A percentile compares a stretch with the other conserved stretches of the same genome.
Evolutionary conservation across 2,797 vertebrate genomes (phyloP).

Genomic region (Tokudaia muenninki): DNA sequence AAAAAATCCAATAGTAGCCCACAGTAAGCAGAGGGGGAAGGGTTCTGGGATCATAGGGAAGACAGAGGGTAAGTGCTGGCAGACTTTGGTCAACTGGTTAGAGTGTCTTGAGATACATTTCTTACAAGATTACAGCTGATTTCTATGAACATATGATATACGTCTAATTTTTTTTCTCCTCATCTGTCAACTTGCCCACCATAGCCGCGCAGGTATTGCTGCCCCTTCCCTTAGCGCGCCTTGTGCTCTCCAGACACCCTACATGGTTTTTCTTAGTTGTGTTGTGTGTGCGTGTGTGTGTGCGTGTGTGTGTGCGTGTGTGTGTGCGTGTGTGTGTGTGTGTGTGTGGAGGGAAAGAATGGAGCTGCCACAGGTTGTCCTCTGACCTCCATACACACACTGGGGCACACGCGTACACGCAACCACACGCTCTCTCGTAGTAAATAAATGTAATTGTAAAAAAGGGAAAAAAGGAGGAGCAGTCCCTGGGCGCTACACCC

Average conservation of each 20-base stretch:
- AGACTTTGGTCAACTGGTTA: not conserved
- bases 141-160: not conserved
- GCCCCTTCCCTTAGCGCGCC: not conserved
- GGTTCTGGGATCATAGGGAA: not conserved
- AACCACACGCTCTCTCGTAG: not conserved
- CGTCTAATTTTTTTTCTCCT: not conserved
- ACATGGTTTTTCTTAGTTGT: not conserved
- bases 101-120: slow-evolving; percentile 1
- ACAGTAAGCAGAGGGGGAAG: not conserved
- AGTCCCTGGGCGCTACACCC: not conserved
- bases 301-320: not conserved
- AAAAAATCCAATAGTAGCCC: not conserved
- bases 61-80: not conserved
- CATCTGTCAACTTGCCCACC: not conserved
- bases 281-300: not conserved
- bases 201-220: not conserved
- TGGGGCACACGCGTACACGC: not conserved
- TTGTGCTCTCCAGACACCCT: not conserved
- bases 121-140: slow-evolving; percentile 39
- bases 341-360: not conserved
- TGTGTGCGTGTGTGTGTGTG: not conserved
- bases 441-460: not conserved
- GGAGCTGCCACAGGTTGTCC: not conserved
- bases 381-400: not conserved
- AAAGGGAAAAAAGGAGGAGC: not conserved